Evolutionary conservation across 2,113 vertebrate genomes (phyloP).

Genomic region (Ursus arctos): DNA sequence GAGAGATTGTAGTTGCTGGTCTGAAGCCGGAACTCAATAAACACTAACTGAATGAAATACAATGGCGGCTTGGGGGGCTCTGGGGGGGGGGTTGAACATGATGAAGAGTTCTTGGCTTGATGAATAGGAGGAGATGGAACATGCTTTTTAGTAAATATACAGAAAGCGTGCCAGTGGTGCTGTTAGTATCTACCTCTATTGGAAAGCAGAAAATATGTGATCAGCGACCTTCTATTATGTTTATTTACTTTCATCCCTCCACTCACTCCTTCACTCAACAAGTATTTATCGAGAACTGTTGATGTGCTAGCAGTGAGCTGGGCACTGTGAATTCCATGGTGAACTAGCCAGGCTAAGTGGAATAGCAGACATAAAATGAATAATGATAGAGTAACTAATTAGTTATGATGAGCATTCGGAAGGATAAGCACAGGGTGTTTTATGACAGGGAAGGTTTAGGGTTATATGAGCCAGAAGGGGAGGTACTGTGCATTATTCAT

Average conservation of each 20-base stretch:
- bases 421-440: background rate
- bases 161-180: background rate
- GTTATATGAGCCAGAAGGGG: background rate
- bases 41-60: background rate
- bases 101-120: background rate
- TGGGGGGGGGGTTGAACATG: background rate
- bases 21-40: background rate
- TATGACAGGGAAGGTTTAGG: background rate
- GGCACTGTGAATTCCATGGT: background rate
- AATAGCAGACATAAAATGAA: background rate
- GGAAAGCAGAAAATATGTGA: background rate
- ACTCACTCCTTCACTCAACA: background rate
- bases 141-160: background rate
- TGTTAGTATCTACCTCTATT: background rate
- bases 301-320: background rate
- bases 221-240: background rate
- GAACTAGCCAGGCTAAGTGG: background rate
- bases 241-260: background rate
- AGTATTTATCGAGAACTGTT: background rate
- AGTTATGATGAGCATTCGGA: background rate
- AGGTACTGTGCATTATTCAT: background rate
- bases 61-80: too few species aligned
- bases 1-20: background rate
- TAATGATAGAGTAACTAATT: background rate
- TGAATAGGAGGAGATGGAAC: background rate